phyloP scores from a whole-genome alignment of 2,113 vertebrate species.

The Nanorana parkeri region DNA sequence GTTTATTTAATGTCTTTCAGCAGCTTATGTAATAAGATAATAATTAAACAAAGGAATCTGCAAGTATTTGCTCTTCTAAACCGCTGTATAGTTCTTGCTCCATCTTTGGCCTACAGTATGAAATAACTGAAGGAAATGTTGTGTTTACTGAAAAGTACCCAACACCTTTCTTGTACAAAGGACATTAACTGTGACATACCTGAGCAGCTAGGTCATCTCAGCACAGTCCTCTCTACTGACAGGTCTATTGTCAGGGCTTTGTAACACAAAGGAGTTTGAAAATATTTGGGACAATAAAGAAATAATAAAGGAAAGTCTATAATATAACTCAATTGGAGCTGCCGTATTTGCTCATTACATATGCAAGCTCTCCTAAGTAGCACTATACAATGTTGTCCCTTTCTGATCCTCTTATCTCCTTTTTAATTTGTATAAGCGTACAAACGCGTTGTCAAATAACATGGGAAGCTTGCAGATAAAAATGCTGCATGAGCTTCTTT shows the following conservation, averaged over 20 bases:
- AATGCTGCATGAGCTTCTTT: no score
- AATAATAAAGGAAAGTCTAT: no score
- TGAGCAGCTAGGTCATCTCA: slow-evolving; percentile 20
- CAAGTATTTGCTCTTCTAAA: slow-evolving; percentile 30
- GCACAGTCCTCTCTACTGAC: slow-evolving; percentile 11
- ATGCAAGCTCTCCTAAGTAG: no score
- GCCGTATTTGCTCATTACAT: no score
- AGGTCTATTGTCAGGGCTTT: neutral
- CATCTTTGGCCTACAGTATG: neutral
- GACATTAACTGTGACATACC: slow-evolving; percentile 41
- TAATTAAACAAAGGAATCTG: slow-evolving; percentile 6
- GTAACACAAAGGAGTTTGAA: neutral
- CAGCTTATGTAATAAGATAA: slow-evolving; percentile 22
- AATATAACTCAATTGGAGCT: no score
- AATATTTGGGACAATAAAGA: neutral
- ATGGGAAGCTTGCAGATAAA: no score
- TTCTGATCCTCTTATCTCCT: no score
- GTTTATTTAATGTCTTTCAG: slow-evolving; percentile 10
- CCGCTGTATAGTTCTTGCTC: slow-evolving; percentile 19
- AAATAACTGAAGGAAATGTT: slow-evolving; percentile 30
- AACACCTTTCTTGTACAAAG: slow-evolving; percentile 17
- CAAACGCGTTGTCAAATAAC: no score
- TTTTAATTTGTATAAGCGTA: no score
- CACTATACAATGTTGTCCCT: no score
- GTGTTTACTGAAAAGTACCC: slow-evolving; percentile 37